These are phyloP conservation scores for Podotricha telesiphe DNA, from an alignment of 2,888 invertebrate species.

Conservation along the genomic window DNA sequence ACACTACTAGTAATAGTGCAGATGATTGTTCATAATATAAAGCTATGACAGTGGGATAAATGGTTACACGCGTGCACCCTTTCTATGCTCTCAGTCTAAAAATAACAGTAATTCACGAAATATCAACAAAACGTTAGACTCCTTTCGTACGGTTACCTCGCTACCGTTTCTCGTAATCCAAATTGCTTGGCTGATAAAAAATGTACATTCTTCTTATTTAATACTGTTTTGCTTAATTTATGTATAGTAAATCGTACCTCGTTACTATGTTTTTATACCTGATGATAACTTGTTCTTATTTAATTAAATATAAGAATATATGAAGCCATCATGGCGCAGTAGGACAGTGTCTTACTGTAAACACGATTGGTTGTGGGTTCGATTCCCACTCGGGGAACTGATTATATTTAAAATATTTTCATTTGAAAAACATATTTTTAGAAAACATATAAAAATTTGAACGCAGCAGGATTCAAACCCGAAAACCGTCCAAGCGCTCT, in stretches of 20 bases:
- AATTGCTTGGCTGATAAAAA: slow-evolving; percentile 25
- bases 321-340: too few relatives aligned
- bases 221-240: slow-evolving; percentile 29
- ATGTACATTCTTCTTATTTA: slow-evolving; percentile 42
- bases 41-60: slow-evolving; percentile 4
- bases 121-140: slow-evolving; percentile 63
- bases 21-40: slow-evolving; percentile 14
- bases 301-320: too few relatives aligned
- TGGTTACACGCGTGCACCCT: slow-evolving; percentile 9
- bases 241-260: neutral
- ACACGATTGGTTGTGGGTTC: too few relatives aligned
- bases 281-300: neutral
- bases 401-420: too few relatives aligned
- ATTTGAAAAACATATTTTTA: too few relatives aligned
- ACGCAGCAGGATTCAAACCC: too few relatives aligned
- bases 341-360: too few relatives aligned
- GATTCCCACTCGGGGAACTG: too few relatives aligned
- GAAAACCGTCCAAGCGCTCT: too few relatives aligned
- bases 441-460: too few relatives aligned
- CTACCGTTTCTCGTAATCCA: slow-evolving; percentile 67
- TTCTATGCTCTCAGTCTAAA: slow-evolving; percentile 43
- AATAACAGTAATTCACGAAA: slow-evolving; percentile 66
- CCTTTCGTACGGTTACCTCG: slow-evolving; percentile 56
- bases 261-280: neutral
- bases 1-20: neutral